A percentile compares a stretch with the other conserved stretches of the same genome.
Evolutionary conservation across 2,113 vertebrate genomes (phyloP).

Genomic region (Thamnophis sirtalis): DNA sequence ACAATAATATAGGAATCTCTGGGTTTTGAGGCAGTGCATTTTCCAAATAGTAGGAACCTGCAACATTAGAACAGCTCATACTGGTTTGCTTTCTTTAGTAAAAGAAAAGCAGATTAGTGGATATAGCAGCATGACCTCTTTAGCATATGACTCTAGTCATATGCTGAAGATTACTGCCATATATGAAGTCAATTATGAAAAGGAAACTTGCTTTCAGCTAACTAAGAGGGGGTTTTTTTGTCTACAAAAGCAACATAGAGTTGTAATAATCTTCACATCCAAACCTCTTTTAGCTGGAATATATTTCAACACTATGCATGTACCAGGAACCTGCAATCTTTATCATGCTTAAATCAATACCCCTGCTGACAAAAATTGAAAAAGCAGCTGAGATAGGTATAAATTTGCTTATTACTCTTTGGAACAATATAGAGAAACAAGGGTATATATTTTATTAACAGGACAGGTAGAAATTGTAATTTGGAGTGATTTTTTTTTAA

Average conservation of each 20-base stretch:
- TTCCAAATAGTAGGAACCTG: background rate
- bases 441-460: background rate
- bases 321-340: background rate
- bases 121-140: background rate
- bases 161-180: background rate
- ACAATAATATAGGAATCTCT: background rate
- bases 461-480: background rate
- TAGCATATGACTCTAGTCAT: background rate
- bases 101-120: background rate
- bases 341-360: constrained; percentile 11
- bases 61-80: background rate
- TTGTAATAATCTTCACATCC: background rate
- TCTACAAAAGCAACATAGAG: background rate
- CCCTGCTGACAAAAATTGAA: background rate
- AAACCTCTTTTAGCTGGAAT: background rate
- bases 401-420: background rate
- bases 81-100: background rate
- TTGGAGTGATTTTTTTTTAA: background rate
- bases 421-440: background rate
- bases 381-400: background rate
- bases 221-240: background rate
- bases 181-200: background rate
- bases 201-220: background rate
- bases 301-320: background rate
- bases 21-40: background rate